Evolutionary conservation across 2,113 vertebrate species (phyloP).

Genomic region (Colius striatus): DNA sequence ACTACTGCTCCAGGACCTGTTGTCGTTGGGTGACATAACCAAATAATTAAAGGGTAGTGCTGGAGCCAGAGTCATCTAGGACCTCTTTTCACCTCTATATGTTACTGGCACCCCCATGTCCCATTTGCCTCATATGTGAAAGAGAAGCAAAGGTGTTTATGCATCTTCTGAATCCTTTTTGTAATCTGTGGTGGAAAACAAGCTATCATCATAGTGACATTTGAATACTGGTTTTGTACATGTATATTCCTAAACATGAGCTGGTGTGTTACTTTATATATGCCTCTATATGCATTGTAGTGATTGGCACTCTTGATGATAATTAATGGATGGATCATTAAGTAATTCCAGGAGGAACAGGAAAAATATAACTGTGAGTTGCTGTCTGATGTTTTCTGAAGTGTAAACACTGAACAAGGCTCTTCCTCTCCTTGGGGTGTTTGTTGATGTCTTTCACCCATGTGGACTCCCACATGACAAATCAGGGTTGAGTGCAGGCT

Average conservation of each 20-base stretch:
- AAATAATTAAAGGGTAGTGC: background rate
- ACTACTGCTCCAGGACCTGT: background rate
- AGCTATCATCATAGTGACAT: background rate
- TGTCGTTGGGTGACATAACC: background rate
- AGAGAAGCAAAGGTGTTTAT: background rate
- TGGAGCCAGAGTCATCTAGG: background rate
- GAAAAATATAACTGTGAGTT: background rate
- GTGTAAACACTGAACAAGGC: background rate
- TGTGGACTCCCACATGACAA: background rate
- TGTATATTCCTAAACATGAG: background rate
- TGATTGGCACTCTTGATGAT: background rate
- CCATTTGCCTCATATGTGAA: background rate
- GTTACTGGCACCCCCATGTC: accelerated
- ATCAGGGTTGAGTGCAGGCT: background rate
- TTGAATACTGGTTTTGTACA: background rate
- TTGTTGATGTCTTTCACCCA: background rate
- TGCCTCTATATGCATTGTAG: accelerated
- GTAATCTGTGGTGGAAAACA: background rate
- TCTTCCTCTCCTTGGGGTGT: background rate
- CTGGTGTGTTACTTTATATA: background rate
- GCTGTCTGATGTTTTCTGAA: background rate
- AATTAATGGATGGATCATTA: background rate
- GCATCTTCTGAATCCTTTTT: background rate
- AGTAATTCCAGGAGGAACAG: background rate
- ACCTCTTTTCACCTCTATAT: background rate